phyloP scores from a whole-genome alignment of 2,113 vertebrate species.

The Galemys pyrenaicus region DNA sequence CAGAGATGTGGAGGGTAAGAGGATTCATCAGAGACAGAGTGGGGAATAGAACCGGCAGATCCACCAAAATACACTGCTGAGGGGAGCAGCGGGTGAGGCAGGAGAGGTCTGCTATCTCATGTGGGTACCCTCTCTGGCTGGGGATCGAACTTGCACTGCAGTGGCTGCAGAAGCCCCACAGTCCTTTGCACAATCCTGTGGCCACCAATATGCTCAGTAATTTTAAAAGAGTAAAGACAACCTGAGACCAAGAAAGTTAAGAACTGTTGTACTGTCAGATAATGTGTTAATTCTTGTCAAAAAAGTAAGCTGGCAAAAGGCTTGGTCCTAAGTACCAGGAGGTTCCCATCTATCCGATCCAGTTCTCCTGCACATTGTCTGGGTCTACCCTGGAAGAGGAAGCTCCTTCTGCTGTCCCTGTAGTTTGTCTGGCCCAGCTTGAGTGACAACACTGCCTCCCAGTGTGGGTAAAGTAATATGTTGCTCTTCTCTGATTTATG shows the following conservation, averaged over 20 bases:
- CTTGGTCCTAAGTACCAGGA: background rate
- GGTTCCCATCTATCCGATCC: background rate
- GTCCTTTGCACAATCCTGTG: too few relatives aligned
- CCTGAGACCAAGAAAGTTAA: background rate
- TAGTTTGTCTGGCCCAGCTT: background rate
- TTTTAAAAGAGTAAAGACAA: background rate
- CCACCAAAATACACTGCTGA: too few relatives aligned
- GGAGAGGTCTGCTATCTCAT: too few relatives aligned
- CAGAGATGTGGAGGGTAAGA: too few relatives aligned
- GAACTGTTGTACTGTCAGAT: background rate
- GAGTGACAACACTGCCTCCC: background rate
- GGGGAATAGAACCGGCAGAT: too few relatives aligned
- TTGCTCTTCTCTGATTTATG: background rate
- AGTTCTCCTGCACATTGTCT: accelerated
- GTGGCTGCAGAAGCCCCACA: too few relatives aligned
- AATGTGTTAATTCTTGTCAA: background rate
- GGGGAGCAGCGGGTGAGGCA: too few relatives aligned
- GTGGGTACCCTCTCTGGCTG: too few relatives aligned
- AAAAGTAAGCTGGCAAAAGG: background rate
- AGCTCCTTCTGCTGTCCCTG: accelerated
- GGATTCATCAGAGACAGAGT: too few relatives aligned
- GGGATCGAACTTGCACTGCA: too few relatives aligned
- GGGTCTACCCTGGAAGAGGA: background rate
- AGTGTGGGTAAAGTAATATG: background rate
- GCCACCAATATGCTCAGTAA: background rate